Conservation (phyloP, 1,140 invertebrate genomes). For the Sminthurides bifidus region DNA sequence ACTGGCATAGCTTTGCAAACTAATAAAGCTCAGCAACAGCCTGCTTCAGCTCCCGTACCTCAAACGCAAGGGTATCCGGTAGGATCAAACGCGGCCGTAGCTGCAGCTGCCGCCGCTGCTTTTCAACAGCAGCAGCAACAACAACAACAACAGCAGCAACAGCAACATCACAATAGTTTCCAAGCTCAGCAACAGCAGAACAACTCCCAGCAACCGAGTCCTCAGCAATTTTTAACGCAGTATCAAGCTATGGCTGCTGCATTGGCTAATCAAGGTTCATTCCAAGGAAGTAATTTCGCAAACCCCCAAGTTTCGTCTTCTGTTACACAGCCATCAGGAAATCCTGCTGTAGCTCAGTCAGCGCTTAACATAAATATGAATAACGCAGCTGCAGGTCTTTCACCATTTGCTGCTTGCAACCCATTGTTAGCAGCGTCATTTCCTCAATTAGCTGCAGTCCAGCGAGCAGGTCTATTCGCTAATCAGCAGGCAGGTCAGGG, state of each 20-base stretch:
- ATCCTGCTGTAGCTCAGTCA: background rate
- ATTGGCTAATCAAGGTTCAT: conserved; percentile 1
- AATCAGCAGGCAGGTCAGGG: conserved; percentile 1
- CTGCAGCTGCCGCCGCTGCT: conserved; percentile 38
- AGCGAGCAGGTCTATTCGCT: conserved; percentile 20
- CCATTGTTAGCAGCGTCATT: conserved; percentile 23
- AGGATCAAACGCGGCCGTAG: no score
- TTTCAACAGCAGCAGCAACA: conserved; percentile 32
- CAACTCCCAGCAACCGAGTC: conserved; percentile 32
- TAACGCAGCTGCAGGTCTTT: background rate
- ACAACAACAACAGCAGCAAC: conserved; percentile 21
- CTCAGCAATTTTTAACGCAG: conserved; percentile 19
- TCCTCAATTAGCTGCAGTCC: conserved; percentile 26
- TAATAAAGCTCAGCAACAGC: conserved; percentile 33
- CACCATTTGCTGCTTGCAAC: conserved; percentile 11
- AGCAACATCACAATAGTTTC: conserved; percentile 9
- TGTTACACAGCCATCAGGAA: background rate
- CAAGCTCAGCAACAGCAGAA: conserved; percentile 22
- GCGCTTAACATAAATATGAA: conserved; percentile 12
- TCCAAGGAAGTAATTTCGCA: conserved; percentile 6
- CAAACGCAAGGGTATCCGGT: background rate
- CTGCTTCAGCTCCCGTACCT: conserved; percentile 30
- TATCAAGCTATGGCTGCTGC: conserved; percentile 19
- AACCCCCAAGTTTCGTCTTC: background rate
- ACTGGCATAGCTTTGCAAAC: conserved; percentile 63